Evolutionary conservation across 2,797 vertebrate species (phyloP), one percentile per base, ranked within the genome.

Genomic region (Corythornis leucogaster): DNA sequence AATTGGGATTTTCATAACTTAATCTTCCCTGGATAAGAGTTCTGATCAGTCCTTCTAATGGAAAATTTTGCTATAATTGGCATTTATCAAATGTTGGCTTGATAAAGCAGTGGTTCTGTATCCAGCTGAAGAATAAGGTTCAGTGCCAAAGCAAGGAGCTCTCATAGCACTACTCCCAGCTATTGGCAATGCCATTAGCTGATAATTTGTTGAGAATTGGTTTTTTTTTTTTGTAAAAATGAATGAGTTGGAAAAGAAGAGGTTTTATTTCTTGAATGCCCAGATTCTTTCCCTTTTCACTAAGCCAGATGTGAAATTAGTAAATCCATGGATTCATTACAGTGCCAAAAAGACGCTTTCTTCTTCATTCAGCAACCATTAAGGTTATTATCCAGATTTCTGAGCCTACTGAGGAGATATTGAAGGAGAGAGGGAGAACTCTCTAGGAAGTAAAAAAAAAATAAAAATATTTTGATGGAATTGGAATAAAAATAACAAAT

Each of bases 181-280:
- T 77, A 9, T 5, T 61, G 30, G 12, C 9, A 51, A 15, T 80
- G 45, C 28, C 20, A 40, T 69, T 48, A 79, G 38, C 40, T 57
- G 20, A 7, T 62, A 16, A 10, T 40, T 42, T 77, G 7, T n/a
- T 69, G 57, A 79, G n/a, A 71, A 55, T 5, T 62, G 7, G 12
- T 50, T 26, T 26, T 21, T 20, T 20, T 51, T 76, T 68, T 13
- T 13, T 40, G 6, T 16, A 66, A 70, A 66, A 63, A 63, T 3
- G 1, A 58, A 42, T 0, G 0, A 64, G 48, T 61, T 2, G 30
- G 9, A 46, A 67, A 54, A 45, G 1, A 18, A 40, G 11, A 5
- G 3, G 3, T 14, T 62, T 43, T 64, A 25, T 25, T 64, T 48
- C 11, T n/a, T 0, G 0, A 69, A 26, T 46, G n/a, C 48, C 6